These are phyloP conservation scores for Notocelia uddmanniana DNA, from an alignment of 2,888 invertebrate genomes.

Conservation along the genomic window DNA sequence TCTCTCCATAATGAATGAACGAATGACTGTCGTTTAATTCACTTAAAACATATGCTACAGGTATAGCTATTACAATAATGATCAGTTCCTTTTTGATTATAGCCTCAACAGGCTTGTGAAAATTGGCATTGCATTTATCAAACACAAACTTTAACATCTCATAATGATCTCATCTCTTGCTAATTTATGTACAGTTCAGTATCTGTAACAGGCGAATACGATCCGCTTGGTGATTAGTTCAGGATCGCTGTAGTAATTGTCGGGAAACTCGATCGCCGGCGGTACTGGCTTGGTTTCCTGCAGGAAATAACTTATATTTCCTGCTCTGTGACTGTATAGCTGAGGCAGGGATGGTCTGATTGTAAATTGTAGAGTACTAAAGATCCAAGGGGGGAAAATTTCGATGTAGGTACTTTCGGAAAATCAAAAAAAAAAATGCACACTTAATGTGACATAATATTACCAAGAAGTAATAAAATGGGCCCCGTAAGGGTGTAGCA, in stretches of 20 bases:
- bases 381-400: not conserved
- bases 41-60: too few relatives aligned
- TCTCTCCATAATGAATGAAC: too few relatives aligned
- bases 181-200: not conserved
- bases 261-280: conserved; percentile 19
- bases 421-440: too few relatives aligned
- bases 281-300: not conserved
- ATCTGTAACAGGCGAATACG: not conserved
- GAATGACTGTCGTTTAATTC: too few relatives aligned
- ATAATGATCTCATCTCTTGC: not conserved
- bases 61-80: too few relatives aligned
- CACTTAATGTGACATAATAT: too few relatives aligned
- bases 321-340: not conserved
- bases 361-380: not conserved
- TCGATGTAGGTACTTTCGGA: not conserved
- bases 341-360: not conserved
- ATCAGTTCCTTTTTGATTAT: too few relatives aligned
- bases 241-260: conserved; percentile 18
- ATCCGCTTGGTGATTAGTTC: not conserved
- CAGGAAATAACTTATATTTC: conserved; percentile 20
- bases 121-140: too few relatives aligned
- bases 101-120: too few relatives aligned
- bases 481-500: too few relatives aligned
- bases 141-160: not conserved
- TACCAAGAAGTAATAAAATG: too few relatives aligned